These are phyloP conservation scores for Heliconius nattereri DNA, from an alignment of 1,140 invertebrate species.

Conservation along the genomic window DNA sequence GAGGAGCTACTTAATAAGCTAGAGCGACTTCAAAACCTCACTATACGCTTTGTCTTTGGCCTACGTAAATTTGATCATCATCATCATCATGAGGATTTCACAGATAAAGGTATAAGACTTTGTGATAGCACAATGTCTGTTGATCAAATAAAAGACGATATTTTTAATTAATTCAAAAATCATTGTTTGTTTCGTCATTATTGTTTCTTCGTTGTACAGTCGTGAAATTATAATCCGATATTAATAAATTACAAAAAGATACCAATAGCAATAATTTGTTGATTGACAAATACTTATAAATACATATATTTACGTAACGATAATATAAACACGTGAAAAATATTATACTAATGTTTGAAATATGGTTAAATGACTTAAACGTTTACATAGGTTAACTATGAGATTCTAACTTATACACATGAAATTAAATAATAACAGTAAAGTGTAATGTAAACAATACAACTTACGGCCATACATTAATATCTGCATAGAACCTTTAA, in stretches of 20 bases:
- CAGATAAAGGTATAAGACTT: neutral
- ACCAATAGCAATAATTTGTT: constrained; percentile 5
- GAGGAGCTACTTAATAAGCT: too few species aligned
- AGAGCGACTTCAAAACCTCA: too few species aligned
- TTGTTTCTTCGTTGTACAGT: neutral
- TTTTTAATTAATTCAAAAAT: neutral
- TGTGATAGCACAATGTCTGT: neutral
- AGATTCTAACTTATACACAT: constrained; percentile 56
- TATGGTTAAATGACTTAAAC: constrained; percentile 48
- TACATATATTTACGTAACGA: neutral
- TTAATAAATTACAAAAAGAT: neutral
- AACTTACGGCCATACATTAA: neutral
- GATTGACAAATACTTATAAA: constrained; percentile 22
- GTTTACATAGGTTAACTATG: constrained; percentile 52
- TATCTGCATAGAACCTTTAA: neutral
- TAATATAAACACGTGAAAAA: neutral
- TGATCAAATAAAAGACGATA: neutral
- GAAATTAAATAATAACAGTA: constrained; percentile 34
- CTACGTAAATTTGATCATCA: too few species aligned
- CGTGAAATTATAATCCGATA: neutral
- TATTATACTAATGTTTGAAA: neutral
- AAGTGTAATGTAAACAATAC: neutral
- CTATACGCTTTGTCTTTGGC: too few species aligned
- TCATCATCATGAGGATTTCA: neutral
- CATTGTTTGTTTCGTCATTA: too few species aligned